phyloP scores from a whole-genome alignment of 2,888 invertebrate genomes.

The Leucoma salicis region DNA sequence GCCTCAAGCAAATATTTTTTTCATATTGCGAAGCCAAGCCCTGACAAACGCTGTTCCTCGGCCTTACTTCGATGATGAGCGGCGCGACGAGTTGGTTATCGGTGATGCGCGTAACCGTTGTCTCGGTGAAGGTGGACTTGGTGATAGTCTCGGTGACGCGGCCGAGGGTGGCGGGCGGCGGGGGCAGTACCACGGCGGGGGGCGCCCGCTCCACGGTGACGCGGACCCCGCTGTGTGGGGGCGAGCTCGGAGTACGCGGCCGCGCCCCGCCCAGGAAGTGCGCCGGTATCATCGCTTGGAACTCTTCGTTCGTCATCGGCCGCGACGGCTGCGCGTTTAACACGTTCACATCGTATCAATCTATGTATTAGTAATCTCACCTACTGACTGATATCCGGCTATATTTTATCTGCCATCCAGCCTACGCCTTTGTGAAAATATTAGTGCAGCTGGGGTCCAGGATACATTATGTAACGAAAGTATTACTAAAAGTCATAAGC shows the following conservation, averaged over 20 bases:
- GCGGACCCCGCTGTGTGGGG: conserved; percentile 84
- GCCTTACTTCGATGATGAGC: conserved; percentile 92
- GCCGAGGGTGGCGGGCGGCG: conserved; percentile 93
- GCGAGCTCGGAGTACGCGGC: conserved; percentile 35
- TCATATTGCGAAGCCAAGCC: conserved; percentile 15
- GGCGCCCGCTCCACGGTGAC: conserved; percentile 91
- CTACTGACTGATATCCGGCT: conserved; percentile 3
- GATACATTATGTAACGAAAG: too few species aligned
- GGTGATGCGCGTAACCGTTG: conserved; percentile 95
- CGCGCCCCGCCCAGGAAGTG: conserved; percentile 87
- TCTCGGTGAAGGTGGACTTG: conserved; percentile 97
- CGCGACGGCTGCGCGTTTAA: conserved; percentile 85
- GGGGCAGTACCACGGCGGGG: conserved; percentile 85
- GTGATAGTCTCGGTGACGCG: conserved; percentile 97
- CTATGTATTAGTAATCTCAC: conserved; percentile 22
- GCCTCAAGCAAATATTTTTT: too few species aligned
- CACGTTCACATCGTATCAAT: conserved; percentile 77
- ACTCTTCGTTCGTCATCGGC: conserved; percentile 96
- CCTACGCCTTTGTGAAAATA: not conserved
- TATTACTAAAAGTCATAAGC: not conserved
- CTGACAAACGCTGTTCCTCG: conserved; percentile 1
- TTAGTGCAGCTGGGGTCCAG: too few species aligned
- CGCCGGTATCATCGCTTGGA: conserved; percentile 96
- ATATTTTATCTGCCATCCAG: not conserved
- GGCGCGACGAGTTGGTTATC: conserved; percentile 94